Base-by-base conservation (phyloP, 2,797 vertebrate genomes). In the Gambelia wislizenii region DNA sequence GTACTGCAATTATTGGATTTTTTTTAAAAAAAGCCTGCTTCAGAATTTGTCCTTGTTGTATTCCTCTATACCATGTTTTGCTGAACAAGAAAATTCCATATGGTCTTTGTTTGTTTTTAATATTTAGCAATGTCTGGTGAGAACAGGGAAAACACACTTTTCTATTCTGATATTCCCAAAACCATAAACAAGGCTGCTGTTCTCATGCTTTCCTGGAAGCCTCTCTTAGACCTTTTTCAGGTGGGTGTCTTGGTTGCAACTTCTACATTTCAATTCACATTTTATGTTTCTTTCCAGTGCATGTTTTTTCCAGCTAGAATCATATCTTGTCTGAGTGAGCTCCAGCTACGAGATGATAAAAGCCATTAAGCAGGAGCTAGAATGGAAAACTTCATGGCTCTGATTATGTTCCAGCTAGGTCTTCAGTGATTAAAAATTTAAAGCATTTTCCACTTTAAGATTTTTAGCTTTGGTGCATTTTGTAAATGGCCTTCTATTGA, bases 141-240 rank as follows among this genome's bases (percentile, higher is more conserved):
- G 92, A 98, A 97, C 94, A 96, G 97, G 83, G 98, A 98, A 96
- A 98, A 98, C 92, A 97, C 97, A 0, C 95, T 98, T 59, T 98
- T 98, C 96, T 98, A 98, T 91, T 98, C 97, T 33, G 98, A 98
- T 95, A 96, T 97, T 92, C 97, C 97, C 85, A 98, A 97, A 96
- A 97, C 95, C 74, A 93, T 98, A 91, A 98, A 98, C 95, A 97
- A 96, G 95, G 97, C 97, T 90, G 97, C 97, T 0, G 94, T 96
- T 67, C 94, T 97, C 59, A 95, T 97, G 96, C 96, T 98, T 13
- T 97, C 97, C 72, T 98, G 97, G 97, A 98, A 98, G 87, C 97
- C 97, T 86, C 97, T 98, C 88, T 89, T 98, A 94, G 97, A 98
- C 94, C 97, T 97, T 90, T 98, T 97, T 95, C 97, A 97, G 96